phyloP scores from a whole-genome alignment of 1,140 invertebrate genomes.

The Lordiphosa mommai region DNA sequence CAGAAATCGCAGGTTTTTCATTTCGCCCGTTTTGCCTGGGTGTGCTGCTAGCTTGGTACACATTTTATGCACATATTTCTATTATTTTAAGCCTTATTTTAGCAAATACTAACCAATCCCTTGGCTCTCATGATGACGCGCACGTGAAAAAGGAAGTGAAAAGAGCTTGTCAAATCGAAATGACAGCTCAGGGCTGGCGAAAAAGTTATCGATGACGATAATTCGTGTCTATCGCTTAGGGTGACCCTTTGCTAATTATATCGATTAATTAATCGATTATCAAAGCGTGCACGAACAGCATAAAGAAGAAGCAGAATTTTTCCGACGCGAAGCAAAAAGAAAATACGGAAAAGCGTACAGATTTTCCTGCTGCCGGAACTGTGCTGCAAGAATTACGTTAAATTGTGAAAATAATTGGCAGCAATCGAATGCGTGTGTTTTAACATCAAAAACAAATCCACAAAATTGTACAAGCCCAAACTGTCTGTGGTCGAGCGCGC shows the following conservation, averaged over 20 bases:
- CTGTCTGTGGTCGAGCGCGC: slow-evolving; percentile 20
- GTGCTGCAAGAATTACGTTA: slow-evolving; percentile 7
- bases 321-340: slow-evolving; percentile 24
- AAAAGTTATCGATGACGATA: slow-evolving; percentile 24
- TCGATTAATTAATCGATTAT: neutral
- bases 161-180: slow-evolving; percentile 58
- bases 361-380: slow-evolving; percentile 1
- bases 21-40: neutral
- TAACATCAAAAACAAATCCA: slow-evolving; percentile 35
- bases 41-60: slow-evolving; percentile 8
- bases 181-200: slow-evolving; percentile 25
- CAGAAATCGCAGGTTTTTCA: slow-evolving; percentile 1
- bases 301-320: slow-evolving; percentile 52
- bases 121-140: slow-evolving; percentile 82
- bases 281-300: slow-evolving; percentile 17
- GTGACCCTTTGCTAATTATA: no score
- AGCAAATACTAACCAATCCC: slow-evolving; percentile 81
- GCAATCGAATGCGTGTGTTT: slow-evolving; percentile 11
- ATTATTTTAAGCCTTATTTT: slow-evolving; percentile 43
- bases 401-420: slow-evolving; percentile 46
- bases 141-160: slow-evolving; percentile 79
- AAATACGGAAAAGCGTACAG: slow-evolving; percentile 14
- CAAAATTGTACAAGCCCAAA: slow-evolving; percentile 61
- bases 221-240: neutral
- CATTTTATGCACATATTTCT: slow-evolving; percentile 32